These are phyloP conservation scores for Dipodomys ordii DNA, from an alignment of 2,113 vertebrate species.

Conservation along the genomic window DNA sequence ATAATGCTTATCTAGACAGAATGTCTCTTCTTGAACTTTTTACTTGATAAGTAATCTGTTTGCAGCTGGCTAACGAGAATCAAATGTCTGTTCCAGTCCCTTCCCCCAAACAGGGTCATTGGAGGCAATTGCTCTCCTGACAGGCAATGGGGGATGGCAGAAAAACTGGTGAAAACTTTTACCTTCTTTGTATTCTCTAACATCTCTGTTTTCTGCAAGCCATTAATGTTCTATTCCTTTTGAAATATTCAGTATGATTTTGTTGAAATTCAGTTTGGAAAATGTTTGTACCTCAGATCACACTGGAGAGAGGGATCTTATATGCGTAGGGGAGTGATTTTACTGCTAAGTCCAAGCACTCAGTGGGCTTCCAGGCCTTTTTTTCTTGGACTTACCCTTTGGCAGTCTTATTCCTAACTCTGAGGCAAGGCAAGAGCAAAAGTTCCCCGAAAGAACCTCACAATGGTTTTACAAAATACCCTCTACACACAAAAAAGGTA, in stretches of 20 bases:
- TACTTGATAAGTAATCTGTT: neutral
- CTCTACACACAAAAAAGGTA: neutral
- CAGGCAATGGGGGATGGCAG: neutral
- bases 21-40: neutral
- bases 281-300: constrained; percentile 5
- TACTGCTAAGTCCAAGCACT: neutral
- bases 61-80: neutral
- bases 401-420: neutral
- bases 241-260: constrained; percentile 37
- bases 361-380: neutral
- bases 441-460: neutral
- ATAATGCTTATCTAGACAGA: neutral
- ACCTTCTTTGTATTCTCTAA: neutral
- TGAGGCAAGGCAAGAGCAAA: neutral
- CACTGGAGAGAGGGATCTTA: neutral
- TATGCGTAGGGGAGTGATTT: neutral
- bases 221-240: neutral
- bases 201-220: constrained; percentile 7
- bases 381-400: neutral
- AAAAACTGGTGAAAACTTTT: neutral
- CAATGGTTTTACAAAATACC: neutral
- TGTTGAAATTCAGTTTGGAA: neutral
- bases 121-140: neutral
- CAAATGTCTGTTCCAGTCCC: neutral
- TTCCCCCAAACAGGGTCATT: neutral